Conservation (phyloP, 2,888 invertebrate genomes). For the Sialis lutaria region DNA sequence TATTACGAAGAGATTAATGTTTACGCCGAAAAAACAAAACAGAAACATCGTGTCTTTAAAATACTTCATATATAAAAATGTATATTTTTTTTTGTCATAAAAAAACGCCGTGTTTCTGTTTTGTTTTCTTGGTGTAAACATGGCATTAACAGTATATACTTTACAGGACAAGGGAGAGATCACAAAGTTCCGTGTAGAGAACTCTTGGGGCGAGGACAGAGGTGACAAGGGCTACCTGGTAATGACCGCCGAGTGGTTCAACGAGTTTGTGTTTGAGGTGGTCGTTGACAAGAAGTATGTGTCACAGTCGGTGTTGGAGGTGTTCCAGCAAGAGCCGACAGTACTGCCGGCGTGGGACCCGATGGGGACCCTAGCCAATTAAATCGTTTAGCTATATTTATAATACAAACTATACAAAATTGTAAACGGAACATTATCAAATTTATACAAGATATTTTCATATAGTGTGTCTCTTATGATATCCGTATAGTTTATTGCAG, state of each 20-base stretch:
- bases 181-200: slow-evolving; percentile 72
- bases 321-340: slow-evolving; percentile 57
- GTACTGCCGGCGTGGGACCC: slow-evolving; percentile 87
- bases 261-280: slow-evolving; percentile 74
- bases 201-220: slow-evolving; percentile 81
- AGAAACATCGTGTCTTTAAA: no score
- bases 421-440: neutral
- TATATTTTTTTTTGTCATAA: no score
- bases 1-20: no score
- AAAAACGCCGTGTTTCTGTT: no score
- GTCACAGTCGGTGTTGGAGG: slow-evolving; percentile 51
- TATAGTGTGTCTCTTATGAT: neutral
- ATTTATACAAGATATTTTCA: neutral
- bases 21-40: no score
- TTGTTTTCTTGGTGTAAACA: no score
- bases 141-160: no score
- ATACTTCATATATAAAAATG: no score
- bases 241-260: slow-evolving; percentile 75
- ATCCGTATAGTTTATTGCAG: neutral
- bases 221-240: slow-evolving; percentile 74
- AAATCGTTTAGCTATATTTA: slow-evolving; percentile 1
- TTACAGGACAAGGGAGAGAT: slow-evolving; percentile 42
- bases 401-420: neutral
- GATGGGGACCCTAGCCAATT: slow-evolving; percentile 63
- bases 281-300: slow-evolving; percentile 75